These are phyloP conservation scores for Elephantulus edwardii DNA, from an alignment of 2,113 vertebrate species.

Conservation along the genomic window DNA sequence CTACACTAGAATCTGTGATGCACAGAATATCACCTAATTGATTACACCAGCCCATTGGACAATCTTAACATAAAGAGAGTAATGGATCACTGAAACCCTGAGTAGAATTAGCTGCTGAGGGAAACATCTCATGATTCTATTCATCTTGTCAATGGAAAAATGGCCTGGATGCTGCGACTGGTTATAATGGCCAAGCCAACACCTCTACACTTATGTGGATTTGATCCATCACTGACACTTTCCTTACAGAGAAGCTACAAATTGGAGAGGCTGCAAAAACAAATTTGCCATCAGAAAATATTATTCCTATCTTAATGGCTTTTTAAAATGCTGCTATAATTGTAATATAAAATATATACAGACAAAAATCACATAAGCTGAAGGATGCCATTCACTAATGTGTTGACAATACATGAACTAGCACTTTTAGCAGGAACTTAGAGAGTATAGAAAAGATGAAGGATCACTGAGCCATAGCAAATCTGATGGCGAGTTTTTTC, in stretches of 20 bases:
- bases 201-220: not conserved
- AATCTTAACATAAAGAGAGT: not conserved
- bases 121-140: not conserved
- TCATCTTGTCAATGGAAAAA: not conserved
- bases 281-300: not conserved
- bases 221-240: not conserved
- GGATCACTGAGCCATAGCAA: not conserved
- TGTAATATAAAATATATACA: not conserved
- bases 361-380: not conserved
- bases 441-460: not conserved
- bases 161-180: not conserved
- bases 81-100: not conserved
- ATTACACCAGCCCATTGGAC: not conserved
- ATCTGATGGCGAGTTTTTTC: not conserved
- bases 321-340: not conserved
- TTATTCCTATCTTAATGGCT: not conserved
- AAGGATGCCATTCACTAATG: not conserved
- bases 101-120: constrained; percentile 10
- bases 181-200: not conserved
- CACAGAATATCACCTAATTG: not conserved
- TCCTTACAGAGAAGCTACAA: not conserved
- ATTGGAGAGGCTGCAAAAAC: not conserved
- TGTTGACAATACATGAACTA: not conserved
- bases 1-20: not conserved
- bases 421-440: not conserved